A percentile compares a stretch with the other conserved stretches of the same genome.
Conservation (phyloP, 2,888 invertebrate species). For the Athalia rosae region DNA sequence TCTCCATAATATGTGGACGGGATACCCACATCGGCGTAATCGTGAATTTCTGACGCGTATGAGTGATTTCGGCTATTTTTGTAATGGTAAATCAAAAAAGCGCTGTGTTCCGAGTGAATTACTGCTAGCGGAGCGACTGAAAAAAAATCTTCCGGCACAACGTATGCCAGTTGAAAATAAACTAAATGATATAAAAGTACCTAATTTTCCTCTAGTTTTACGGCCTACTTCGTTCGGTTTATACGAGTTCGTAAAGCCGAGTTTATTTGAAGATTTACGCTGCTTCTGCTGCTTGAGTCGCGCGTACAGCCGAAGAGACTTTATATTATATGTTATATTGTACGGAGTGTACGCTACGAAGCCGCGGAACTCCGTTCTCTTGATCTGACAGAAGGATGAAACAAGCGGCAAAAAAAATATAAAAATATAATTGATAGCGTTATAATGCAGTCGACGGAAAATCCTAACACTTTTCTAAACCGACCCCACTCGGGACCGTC, state of each 20-base stretch:
- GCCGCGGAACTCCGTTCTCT: neutral
- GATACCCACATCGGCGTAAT: too few species aligned
- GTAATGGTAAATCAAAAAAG: conserved; percentile 1
- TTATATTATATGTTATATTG: too few species aligned
- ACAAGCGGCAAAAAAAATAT: neutral
- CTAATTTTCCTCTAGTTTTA: conserved; percentile 25
- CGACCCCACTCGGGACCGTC: neutral
- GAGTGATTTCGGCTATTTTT: too few species aligned
- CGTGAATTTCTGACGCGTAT: too few species aligned
- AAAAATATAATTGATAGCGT: conserved; percentile 19
- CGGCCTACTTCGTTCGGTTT: conserved; percentile 20
- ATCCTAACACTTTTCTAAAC: neutral
- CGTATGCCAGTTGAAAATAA: neutral
- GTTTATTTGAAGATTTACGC: conserved; percentile 36
- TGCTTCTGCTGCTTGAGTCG: neutral
- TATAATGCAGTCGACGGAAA: neutral
- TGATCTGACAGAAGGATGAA: neutral
- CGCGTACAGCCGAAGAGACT: neutral
- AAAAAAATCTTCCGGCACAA: neutral
- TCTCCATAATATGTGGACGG: too few species aligned
- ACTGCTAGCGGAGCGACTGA: too few species aligned
- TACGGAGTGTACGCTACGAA: neutral
- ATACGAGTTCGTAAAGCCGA: conserved; percentile 36
- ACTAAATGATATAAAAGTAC: conserved; percentile 5
- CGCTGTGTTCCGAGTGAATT: neutral